These are phyloP conservation scores for Leuciscus waleckii DNA, from an alignment of 2,797 vertebrate genomes.

Conservation along the genomic window DNA sequence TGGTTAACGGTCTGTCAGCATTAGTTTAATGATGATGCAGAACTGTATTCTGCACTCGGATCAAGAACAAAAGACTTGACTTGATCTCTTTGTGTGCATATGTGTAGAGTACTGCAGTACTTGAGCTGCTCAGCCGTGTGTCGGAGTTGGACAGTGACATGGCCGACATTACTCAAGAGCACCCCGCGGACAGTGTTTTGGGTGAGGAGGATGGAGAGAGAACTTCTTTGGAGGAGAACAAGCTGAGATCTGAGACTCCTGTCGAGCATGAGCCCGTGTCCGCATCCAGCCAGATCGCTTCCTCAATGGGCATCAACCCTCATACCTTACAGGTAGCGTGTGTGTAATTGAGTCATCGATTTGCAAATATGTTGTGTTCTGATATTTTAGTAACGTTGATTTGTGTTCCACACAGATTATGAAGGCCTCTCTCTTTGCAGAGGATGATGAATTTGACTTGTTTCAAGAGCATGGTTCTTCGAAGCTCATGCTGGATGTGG, in stretches of 20 bases:
- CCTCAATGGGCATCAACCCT: slow-evolving; percentile 90
- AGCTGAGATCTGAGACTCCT: slow-evolving; percentile 53
- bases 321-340: slow-evolving; percentile 90
- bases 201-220: slow-evolving; percentile 67
- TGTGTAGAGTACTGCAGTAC: slow-evolving; percentile 74
- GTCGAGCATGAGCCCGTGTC: slow-evolving; percentile 81
- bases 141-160: slow-evolving; percentile 95
- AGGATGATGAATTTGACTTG: slow-evolving; percentile 87
- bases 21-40: not conserved
- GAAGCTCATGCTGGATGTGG: slow-evolving; percentile 77
- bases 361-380: slow-evolving; percentile 57
- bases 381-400: slow-evolving; percentile 73
- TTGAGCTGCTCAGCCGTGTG: slow-evolving; percentile 80
- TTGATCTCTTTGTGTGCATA: slow-evolving; percentile 62
- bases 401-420: slow-evolving; percentile 83
- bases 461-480: slow-evolving; percentile 71
- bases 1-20: not conserved
- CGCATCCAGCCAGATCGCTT: slow-evolving; percentile 84
- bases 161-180: slow-evolving; percentile 93
- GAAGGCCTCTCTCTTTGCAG: slow-evolving; percentile 93
- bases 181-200: slow-evolving; percentile 69
- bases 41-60: slow-evolving; percentile 23
- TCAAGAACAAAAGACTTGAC: slow-evolving; percentile 8
- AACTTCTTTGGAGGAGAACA: slow-evolving; percentile 44
- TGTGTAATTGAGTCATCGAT: slow-evolving; percentile 77